Evolutionary conservation across 2,797 vertebrate species (phyloP).

Genomic region (Apodemus agrarius): DNA sequence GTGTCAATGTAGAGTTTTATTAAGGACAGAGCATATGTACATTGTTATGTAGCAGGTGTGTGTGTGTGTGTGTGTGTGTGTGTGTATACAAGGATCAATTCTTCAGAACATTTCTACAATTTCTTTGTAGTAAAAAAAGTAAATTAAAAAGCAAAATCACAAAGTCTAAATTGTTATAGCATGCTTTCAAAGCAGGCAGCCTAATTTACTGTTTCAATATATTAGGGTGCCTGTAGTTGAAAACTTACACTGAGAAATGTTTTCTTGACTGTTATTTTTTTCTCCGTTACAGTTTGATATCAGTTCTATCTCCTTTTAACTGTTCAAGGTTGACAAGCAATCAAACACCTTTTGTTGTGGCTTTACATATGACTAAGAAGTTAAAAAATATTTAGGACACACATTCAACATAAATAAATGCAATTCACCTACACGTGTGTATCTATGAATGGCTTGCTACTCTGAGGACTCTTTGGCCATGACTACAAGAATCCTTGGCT

Average conservation of each 20-base stretch:
- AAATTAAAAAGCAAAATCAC: not conserved
- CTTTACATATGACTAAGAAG: not conserved
- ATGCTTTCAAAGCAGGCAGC: conserved; percentile 44
- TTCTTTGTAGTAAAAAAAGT: conserved; percentile 56
- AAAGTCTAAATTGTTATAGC: conserved; percentile 64
- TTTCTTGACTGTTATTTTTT: no score
- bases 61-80: no score
- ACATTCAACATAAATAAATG: not conserved
- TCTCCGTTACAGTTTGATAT: no score
- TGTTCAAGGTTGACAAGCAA: not conserved
- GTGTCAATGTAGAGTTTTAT: conserved; percentile 82
- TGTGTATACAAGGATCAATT: conserved; percentile 44
- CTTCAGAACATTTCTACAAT: conserved; percentile 68
- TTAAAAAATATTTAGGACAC: not conserved
- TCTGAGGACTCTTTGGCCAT: not conserved
- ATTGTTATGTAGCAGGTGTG: conserved; percentile 79
- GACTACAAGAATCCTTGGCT: not conserved
- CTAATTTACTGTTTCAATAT: conserved; percentile 47
- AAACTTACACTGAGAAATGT: conserved; percentile 47
- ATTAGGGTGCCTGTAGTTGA: conserved; percentile 8
- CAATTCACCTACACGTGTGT: not conserved
- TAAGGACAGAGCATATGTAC: conserved; percentile 83
- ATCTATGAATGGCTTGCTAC: not conserved
- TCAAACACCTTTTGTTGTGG: not conserved
- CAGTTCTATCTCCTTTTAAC: not conserved